These are phyloP conservation scores for Nestor notabilis DNA, from an alignment of 2,113 vertebrate species.

Conservation along the genomic window DNA sequence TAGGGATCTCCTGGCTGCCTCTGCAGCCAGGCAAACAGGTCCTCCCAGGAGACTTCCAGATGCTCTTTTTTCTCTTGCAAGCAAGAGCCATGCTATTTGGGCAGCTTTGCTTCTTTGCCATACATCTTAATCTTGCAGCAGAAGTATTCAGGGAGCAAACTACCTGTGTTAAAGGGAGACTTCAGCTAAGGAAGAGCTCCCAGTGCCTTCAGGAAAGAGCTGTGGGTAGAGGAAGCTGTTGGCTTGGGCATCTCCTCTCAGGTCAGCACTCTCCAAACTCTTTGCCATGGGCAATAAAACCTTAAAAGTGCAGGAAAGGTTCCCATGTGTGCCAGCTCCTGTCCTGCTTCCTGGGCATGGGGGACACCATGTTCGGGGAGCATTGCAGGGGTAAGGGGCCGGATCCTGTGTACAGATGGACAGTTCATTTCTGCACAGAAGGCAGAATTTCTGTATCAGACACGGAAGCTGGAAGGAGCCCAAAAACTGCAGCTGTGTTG, in stretches of 20 bases:
- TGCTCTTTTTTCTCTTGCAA: background rate
- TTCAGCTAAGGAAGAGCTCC: background rate
- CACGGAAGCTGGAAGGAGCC: constrained; percentile 28
- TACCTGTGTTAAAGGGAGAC: background rate
- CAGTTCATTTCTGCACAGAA: background rate
- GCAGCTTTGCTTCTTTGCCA: background rate
- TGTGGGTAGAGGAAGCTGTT: background rate
- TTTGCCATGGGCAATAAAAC: background rate
- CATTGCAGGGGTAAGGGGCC: background rate
- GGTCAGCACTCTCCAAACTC: background rate
- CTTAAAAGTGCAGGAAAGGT: background rate
- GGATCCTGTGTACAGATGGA: accelerated
- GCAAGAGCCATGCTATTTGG: accelerated
- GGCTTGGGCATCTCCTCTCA: background rate
- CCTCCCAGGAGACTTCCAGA: background rate
- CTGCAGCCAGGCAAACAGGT: background rate
- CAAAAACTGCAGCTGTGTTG: constrained; percentile 46
- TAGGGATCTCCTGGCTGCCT: background rate
- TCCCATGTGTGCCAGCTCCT: accelerated
- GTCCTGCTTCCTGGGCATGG: background rate
- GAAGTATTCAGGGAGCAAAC: background rate
- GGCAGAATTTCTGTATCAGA: background rate
- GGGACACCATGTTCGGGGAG: accelerated
- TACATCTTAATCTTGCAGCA: background rate
- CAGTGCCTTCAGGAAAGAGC: background rate